A percentile compares a stretch with the other conserved stretches of the same genome.
These are phyloP conservation scores for Megaptera novaeangliae DNA, from an alignment of 2,113 vertebrate species.

Conservation along the genomic window DNA sequence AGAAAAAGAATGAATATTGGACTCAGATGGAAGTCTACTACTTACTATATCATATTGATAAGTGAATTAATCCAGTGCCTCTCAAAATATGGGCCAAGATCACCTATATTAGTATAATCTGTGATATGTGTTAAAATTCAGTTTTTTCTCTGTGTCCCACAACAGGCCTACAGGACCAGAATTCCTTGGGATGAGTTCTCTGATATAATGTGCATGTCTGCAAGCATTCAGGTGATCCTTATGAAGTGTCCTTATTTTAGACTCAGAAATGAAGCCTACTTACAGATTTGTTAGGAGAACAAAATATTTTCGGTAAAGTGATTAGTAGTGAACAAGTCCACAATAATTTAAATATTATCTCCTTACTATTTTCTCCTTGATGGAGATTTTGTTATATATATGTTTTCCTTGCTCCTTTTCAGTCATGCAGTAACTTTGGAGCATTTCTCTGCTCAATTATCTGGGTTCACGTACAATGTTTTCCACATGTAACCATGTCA, in stretches of 20 bases:
- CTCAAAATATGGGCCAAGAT: background rate
- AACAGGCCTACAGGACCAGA: background rate
- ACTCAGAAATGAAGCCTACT: background rate
- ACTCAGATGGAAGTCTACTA: background rate
- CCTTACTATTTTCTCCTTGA: background rate
- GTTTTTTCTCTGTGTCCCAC: background rate
- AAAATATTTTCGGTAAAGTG: background rate
- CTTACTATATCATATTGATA: background rate
- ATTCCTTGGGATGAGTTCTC: background rate
- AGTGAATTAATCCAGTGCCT: background rate
- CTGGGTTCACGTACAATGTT: background rate
- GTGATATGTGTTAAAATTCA: background rate
- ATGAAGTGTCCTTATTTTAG: background rate
- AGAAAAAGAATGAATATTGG: background rate
- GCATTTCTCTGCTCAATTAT: background rate
- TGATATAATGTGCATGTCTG: background rate
- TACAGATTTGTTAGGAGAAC: background rate
- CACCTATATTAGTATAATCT: background rate
- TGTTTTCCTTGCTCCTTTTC: background rate
- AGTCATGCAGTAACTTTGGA: background rate
- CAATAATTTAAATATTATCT: background rate
- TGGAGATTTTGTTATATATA: background rate
- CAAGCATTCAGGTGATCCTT: background rate
- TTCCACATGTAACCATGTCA: background rate
- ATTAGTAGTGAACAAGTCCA: background rate